A percentile compares a stretch with the other conserved stretches of the same genome.
These are phyloP conservation scores for Arge pagana DNA, from an alignment of 2,888 invertebrate species.

Conservation along the genomic window DNA sequence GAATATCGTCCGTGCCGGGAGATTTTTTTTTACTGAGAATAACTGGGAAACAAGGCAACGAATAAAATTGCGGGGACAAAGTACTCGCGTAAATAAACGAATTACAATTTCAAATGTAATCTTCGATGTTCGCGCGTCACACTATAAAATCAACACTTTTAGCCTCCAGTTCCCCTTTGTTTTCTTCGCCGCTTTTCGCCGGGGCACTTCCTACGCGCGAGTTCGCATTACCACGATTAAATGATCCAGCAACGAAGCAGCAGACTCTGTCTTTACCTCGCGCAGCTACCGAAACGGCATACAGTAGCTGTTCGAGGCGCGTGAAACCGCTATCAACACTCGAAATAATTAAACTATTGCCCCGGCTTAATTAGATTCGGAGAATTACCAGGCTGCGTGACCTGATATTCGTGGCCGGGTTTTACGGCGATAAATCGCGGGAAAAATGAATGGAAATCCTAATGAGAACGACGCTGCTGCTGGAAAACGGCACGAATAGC, in stretches of 20 bases:
- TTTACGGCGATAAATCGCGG: no score
- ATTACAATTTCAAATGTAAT: constrained; percentile 19
- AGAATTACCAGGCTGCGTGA: not conserved
- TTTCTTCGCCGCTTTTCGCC: not conserved
- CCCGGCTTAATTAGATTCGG: constrained; percentile 5
- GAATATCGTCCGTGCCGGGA: constrained; percentile 31
- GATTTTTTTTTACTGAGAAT: constrained; percentile 26
- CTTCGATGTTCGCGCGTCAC: not conserved
- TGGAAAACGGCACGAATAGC: no score
- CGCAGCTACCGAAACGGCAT: no score
- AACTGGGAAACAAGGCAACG: constrained; percentile 27
- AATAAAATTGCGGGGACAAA: constrained; percentile 15
- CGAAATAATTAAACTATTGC: constrained; percentile 14
- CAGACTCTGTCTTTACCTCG: constrained; percentile 5
- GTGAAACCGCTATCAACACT: no score
- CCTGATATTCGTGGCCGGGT: no score
- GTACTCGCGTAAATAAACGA: no score
- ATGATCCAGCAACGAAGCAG: constrained; percentile 7
- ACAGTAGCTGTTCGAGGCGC: no score
- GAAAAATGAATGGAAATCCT: no score
- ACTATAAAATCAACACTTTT: constrained; percentile 4
- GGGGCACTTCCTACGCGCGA: no score
- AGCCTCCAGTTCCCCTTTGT: no score
- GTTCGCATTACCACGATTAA: constrained; percentile 6
- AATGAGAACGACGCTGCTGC: no score